Evolutionary conservation across 2,113 vertebrate genomes (phyloP).

Genomic region (Paradoxurus hermaphroditus): DNA sequence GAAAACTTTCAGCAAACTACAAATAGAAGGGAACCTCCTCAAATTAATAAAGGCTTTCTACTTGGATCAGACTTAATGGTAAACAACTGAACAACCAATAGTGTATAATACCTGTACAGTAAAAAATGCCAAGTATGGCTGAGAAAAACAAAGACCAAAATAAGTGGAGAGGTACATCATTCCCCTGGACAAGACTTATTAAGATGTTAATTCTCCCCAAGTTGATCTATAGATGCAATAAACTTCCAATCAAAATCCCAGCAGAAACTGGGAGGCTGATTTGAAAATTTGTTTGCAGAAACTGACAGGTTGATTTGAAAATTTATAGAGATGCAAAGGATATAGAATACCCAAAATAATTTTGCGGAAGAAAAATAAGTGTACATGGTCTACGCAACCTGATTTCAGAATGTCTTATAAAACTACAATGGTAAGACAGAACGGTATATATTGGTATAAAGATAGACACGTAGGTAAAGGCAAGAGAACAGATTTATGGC

Average conservation of each 20-base stretch:
- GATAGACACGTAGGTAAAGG: background rate
- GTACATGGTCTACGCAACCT: background rate
- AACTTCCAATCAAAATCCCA: background rate
- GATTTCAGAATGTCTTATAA: background rate
- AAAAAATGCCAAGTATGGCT: background rate
- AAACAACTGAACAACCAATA: background rate
- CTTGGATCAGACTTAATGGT: background rate
- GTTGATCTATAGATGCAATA: background rate
- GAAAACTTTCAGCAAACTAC: background rate
- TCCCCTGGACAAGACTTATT: background rate
- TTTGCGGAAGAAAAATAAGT: background rate
- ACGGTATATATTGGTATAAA: background rate
- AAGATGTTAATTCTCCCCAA: background rate
- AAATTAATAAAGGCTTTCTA: background rate
- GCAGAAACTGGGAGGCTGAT: background rate
- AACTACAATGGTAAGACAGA: background rate
- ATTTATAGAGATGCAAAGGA: conserved; percentile 5
- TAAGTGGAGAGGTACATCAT: background rate
- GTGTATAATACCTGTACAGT: background rate
- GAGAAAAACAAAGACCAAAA: background rate
- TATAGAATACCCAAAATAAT: background rate
- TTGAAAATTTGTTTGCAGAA: background rate
- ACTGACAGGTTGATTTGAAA: background rate
- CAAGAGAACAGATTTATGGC: background rate
- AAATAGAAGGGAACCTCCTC: background rate